These are phyloP conservation scores for Rhea americana DNA, from an alignment of 2,113 vertebrate species.

Conservation along the genomic window DNA sequence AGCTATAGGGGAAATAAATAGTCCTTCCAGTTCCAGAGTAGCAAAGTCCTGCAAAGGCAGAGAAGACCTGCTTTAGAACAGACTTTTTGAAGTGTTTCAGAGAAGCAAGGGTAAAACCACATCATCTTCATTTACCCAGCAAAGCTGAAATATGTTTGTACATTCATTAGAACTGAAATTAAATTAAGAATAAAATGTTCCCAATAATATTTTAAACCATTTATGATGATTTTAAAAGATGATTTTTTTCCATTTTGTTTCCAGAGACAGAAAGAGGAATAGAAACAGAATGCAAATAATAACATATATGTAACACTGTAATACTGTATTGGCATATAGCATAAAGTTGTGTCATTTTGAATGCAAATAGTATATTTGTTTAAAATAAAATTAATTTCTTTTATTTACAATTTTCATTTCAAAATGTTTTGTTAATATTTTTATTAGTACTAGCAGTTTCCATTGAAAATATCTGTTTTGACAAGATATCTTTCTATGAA, in stretches of 20 bases:
- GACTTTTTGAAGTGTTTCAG: neutral
- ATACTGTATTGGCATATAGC: too few species aligned
- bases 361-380: neutral
- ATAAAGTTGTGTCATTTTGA: neutral
- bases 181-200: neutral
- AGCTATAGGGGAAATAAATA: neutral
- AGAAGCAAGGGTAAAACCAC: neutral
- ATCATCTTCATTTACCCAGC: neutral
- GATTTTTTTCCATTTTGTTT: neutral
- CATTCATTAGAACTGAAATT: neutral
- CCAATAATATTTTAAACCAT: accelerated
- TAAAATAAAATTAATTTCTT: neutral
- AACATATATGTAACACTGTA: neutral
- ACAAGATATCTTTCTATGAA: neutral
- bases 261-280: neutral
- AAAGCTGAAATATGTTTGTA: neutral
- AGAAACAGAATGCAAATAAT: neutral
- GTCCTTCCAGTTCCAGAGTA: neutral
- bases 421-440: neutral
- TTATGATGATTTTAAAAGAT: neutral
- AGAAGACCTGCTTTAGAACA: neutral
- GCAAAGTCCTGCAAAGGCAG: neutral
- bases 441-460: neutral
- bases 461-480: neutral
- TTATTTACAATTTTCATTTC: neutral